Evolutionary conservation across 2,797 vertebrate species (phyloP).

Genomic region (Neoniphon sammara): DNA sequence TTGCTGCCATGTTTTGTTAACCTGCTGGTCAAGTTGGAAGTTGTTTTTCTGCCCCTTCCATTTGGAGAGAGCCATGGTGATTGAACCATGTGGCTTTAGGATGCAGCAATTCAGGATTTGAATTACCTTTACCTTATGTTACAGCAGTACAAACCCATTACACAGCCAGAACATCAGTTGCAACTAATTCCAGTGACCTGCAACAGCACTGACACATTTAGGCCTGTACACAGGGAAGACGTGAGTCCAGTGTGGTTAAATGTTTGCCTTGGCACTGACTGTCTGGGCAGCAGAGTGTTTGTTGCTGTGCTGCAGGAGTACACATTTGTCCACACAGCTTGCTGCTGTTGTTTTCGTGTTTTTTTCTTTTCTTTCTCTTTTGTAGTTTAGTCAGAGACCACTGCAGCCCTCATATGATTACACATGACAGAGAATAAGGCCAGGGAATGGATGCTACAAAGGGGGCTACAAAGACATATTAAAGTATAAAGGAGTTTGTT

Average conservation of each 20-base stretch:
- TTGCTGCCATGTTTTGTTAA: not conserved
- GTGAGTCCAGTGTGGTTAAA: too few relatives aligned
- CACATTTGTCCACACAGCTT: too few relatives aligned
- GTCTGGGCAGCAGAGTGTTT: too few relatives aligned
- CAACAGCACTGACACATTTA: not conserved
- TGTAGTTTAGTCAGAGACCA: not conserved
- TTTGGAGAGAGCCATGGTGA: conserved; percentile 8
- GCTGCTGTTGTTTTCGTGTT: conserved; percentile 3
- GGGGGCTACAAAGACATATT: not conserved
- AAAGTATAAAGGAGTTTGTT: not conserved
- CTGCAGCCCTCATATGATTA: not conserved
- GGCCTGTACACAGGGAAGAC: too few relatives aligned
- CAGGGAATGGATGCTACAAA: not conserved
- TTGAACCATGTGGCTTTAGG: not conserved
- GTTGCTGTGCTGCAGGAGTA: too few relatives aligned
- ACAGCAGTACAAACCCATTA: not conserved
- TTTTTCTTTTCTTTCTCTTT: too few relatives aligned
- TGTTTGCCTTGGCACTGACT: too few relatives aligned
- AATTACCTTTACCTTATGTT: not conserved
- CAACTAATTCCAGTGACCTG: not conserved
- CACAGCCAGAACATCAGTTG: conserved; percentile 12
- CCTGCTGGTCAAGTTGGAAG: not conserved
- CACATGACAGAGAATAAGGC: not conserved
- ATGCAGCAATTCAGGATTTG: conserved; percentile 21
- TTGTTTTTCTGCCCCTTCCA: conserved; percentile 21